A percentile compares a stretch with the other conserved stretches of the same genome.
Evolutionary conservation across 2,797 vertebrate species (phyloP).

Genomic region (Menidia menidia): DNA sequence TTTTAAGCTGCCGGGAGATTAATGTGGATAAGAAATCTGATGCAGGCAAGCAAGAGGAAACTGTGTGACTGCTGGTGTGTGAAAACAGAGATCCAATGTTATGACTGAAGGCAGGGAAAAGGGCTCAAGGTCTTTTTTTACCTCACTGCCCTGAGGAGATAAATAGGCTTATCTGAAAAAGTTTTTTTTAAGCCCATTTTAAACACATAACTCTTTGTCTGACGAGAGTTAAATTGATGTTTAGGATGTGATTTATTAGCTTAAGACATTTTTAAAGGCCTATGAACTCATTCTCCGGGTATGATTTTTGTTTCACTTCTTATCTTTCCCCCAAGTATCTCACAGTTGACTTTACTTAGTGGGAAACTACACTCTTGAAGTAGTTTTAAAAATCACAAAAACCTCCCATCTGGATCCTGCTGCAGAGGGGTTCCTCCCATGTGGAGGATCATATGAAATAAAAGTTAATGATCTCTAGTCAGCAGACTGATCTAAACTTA

Average conservation of each 20-base stretch:
- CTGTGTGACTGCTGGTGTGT: conserved; percentile 33
- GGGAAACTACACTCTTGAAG: conserved; percentile 21
- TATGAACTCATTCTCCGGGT: conserved; percentile 31
- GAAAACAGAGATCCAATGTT: conserved; percentile 51
- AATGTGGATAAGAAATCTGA: conserved; percentile 47
- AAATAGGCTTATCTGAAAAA: conserved; percentile 17
- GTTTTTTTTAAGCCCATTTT: conserved; percentile 14
- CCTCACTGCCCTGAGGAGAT: conserved; percentile 5
- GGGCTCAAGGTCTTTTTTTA: conserved; percentile 1
- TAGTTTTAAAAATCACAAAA: conserved; percentile 32
- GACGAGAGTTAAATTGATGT: conserved; percentile 38
- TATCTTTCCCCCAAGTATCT: conserved; percentile 34
- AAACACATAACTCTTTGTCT: conserved; percentile 6
- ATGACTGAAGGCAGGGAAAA: conserved; percentile 53
- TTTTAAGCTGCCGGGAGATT: conserved; percentile 15
- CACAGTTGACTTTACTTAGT: conserved; percentile 35
- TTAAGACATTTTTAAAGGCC: conserved; percentile 22
- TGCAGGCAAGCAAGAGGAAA: conserved; percentile 31
- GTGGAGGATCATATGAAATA: conserved; percentile 46
- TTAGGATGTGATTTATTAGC: conserved; percentile 45
- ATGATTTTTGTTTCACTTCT: conserved; percentile 28
- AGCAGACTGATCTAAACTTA: conserved; percentile 52
- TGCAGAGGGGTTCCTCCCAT: conserved; percentile 42
- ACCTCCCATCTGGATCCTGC: conserved; percentile 53
- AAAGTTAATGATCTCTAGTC: conserved; percentile 41